These are phyloP conservation scores for Drosophila paulistorum DNA, from an alignment of 1,140 invertebrate genomes.

Conservation along the genomic window DNA sequence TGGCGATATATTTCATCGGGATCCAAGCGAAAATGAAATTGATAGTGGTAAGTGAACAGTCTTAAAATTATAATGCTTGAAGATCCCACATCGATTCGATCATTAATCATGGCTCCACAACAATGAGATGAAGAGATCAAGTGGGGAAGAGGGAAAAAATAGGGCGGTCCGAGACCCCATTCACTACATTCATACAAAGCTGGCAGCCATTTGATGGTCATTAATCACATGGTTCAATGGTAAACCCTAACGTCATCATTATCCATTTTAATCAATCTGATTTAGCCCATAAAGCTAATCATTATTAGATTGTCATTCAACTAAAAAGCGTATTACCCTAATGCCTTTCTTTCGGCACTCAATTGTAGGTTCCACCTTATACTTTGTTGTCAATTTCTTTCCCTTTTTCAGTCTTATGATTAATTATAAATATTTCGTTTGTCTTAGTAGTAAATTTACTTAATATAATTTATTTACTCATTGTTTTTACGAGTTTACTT, in stretches of 20 bases:
- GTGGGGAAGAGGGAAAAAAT: background rate
- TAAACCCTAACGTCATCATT: constrained; percentile 3
- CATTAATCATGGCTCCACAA: constrained; percentile 6
- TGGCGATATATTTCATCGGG: constrained; percentile 78
- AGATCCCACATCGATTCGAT: background rate
- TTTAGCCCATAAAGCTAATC: background rate
- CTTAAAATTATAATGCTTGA: background rate
- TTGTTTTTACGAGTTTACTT: too few relatives aligned
- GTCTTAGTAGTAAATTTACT: too few relatives aligned
- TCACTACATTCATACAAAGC: background rate
- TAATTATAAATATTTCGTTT: too few relatives aligned
- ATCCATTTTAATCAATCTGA: background rate
- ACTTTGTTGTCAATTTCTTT: too few relatives aligned
- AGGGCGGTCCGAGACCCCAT: background rate
- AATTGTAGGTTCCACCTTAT: too few relatives aligned
- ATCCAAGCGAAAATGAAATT: constrained; percentile 81
- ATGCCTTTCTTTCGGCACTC: background rate
- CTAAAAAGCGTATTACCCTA: background rate
- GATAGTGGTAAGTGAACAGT: constrained; percentile 66
- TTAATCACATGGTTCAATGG: constrained; percentile 3
- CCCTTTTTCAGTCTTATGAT: too few relatives aligned
- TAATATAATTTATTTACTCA: too few relatives aligned
- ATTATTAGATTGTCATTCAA: background rate
- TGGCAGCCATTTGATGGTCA: background rate
- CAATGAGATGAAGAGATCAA: constrained; percentile 20